Percentiles rank a stretch among this genome's conserved stretches.
These are phyloP conservation scores for Coelinius sp. DNA, from an alignment of 2,888 invertebrate species.

Conservation along the genomic window DNA sequence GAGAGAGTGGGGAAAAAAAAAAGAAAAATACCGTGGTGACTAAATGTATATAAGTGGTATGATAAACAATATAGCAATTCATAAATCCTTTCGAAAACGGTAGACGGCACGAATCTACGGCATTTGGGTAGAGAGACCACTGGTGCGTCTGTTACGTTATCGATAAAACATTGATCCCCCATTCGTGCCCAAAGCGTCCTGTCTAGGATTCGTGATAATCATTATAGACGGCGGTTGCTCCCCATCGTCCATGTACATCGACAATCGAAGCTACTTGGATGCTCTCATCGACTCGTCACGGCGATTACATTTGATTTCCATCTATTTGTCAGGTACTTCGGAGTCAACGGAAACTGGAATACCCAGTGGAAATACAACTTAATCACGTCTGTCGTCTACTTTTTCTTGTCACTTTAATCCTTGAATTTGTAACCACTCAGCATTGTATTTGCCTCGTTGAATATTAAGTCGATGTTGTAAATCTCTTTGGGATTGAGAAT, in stretches of 20 bases:
- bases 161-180: slow-evolving; percentile 66
- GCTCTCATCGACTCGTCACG: slow-evolving; percentile 5
- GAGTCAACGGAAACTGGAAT: neutral
- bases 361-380: neutral
- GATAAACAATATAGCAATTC: slow-evolving; percentile 63
- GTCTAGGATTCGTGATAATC: slow-evolving; percentile 61
- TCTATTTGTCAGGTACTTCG: neutral
- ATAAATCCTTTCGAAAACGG: slow-evolving; percentile 62
- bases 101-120: slow-evolving; percentile 60
- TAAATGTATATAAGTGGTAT: slow-evolving; percentile 56
- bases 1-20: slow-evolving; percentile 7
- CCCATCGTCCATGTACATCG: slow-evolving; percentile 23
- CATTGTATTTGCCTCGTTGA: neutral
- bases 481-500: neutral
- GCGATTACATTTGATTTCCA: slow-evolving; percentile 23
- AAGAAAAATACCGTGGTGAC: slow-evolving; percentile 38
- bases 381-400: neutral
- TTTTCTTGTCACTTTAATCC: slow-evolving; percentile 4
- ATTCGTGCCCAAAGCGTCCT: slow-evolving; percentile 60
- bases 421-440: slow-evolving; percentile 11
- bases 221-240: slow-evolving; percentile 39
- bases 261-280: neutral
- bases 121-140: slow-evolving; percentile 39
- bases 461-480: neutral
- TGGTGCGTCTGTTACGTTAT: slow-evolving; percentile 59